Conservation (phyloP, 2,797 vertebrate species). For the Falco peregrinus region DNA sequence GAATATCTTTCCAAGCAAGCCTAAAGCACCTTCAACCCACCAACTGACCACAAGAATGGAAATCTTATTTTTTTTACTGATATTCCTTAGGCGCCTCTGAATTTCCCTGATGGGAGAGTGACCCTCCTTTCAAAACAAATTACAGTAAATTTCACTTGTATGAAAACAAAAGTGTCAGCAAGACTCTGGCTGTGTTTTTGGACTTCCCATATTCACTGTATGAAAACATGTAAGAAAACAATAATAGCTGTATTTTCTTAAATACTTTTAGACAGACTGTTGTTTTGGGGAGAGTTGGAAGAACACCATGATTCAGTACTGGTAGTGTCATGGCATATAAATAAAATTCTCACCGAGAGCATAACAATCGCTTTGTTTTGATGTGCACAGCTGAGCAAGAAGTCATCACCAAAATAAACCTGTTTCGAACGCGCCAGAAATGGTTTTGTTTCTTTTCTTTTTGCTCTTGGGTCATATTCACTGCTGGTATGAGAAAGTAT, state of each 20-base stretch:
- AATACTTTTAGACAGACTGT: conserved; percentile 15
- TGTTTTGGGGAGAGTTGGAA: conserved; percentile 49
- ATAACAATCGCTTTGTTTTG: conserved; percentile 65
- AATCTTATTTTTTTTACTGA: neutral
- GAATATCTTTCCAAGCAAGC: neutral
- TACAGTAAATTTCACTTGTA: conserved; percentile 39
- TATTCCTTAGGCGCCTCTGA: neutral
- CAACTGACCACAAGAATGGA: neutral
- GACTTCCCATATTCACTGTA: conserved; percentile 18
- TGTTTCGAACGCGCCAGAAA: conserved; percentile 16
- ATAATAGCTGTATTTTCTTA: conserved; percentile 30
- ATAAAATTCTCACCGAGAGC: conserved; percentile 45
- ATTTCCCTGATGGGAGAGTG: neutral
- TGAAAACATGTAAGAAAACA: conserved; percentile 45
- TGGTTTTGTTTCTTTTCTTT: conserved; percentile 37
- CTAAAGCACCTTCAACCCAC: neutral
- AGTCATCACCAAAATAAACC: conserved; percentile 62
- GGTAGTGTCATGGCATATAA: conserved; percentile 55
- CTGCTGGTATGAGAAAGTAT: neutral
- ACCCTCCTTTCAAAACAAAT: conserved; percentile 21
- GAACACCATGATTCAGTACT: conserved; percentile 33
- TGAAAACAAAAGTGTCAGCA: conserved; percentile 47
- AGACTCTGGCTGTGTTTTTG: conserved; percentile 20
- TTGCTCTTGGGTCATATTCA: neutral
- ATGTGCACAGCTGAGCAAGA: conserved; percentile 60